Evolutionary conservation across 2,797 vertebrate species (phyloP).

Genomic region (Sorex maritimensis): DNA sequence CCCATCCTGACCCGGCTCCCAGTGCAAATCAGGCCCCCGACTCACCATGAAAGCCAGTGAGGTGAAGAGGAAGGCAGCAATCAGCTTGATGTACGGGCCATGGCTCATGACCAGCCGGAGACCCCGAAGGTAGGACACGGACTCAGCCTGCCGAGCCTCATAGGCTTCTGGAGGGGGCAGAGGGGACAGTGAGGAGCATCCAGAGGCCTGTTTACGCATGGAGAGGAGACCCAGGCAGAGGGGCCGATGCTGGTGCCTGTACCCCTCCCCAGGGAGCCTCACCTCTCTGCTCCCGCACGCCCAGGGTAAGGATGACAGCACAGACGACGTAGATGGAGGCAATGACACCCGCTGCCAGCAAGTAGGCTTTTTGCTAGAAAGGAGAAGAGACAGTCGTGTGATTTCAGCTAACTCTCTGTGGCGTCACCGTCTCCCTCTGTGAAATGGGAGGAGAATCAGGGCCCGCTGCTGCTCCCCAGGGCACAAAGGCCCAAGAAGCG

Average conservation of each 20-base stretch:
- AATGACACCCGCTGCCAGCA: conserved; percentile 95
- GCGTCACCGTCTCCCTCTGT: conserved; percentile 34
- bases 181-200: conserved; percentile 68
- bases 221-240: not conserved
- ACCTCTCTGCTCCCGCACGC: conserved; percentile 95
- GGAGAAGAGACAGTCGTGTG: not conserved
- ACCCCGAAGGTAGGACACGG: conserved; percentile 93
- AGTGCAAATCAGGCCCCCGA: not conserved
- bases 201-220: not conserved
- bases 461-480: conserved; percentile 1
- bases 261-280: conserved; percentile 21
- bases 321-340: conserved; percentile 95
- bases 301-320: conserved; percentile 92
- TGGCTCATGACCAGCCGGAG: conserved; percentile 95
- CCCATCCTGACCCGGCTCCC: rapidly evolving
- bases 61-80: conserved; percentile 96
- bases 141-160: conserved; percentile 88
- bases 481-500: not conserved
- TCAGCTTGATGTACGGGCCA: conserved; percentile 95
- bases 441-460: conserved; percentile 26
- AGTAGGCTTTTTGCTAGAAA: conserved; percentile 94
- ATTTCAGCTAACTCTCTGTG: not conserved
- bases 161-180: conserved; percentile 89
- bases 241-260: not conserved
- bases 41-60: conserved; percentile 97